phyloP scores from a whole-genome alignment of 1,140 invertebrate species.

The Caenorhabditis remanei region DNA sequence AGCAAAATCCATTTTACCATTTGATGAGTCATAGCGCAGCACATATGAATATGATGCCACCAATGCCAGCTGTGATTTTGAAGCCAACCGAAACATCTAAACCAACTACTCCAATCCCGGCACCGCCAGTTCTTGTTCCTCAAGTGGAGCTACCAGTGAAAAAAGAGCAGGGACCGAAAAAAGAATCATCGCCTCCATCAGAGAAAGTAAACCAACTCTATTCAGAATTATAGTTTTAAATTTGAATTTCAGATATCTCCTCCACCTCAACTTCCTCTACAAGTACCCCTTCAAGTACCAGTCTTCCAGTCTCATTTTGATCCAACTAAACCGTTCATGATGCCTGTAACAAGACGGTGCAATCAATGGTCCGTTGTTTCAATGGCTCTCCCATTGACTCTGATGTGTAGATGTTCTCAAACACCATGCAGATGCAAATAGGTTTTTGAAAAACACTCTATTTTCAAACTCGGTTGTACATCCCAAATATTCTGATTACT shows the following conservation, averaged over 20 bases:
- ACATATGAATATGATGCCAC: background rate
- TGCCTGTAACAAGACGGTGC: background rate
- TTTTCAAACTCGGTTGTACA: too few species aligned
- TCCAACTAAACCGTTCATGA: background rate
- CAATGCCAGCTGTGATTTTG: background rate
- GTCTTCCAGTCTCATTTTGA: background rate
- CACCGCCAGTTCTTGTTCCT: background rate
- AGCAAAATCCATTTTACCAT: slow-evolving; percentile 34
- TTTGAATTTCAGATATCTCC: background rate
- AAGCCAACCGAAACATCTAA: background rate
- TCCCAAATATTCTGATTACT: too few species aligned
- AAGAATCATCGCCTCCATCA: background rate
- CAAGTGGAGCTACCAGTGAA: slow-evolving; percentile 19
- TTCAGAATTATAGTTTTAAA: background rate
- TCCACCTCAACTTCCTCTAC: slow-evolving; percentile 3
- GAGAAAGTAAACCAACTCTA: background rate
- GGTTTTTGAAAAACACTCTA: background rate
- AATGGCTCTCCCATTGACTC: slow-evolving; percentile 18
- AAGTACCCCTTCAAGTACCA: slow-evolving; percentile 24
- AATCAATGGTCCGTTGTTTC: slow-evolving; percentile 45
- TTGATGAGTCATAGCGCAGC: background rate
- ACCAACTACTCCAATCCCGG: slow-evolving; percentile 8
- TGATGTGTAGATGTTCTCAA: background rate
- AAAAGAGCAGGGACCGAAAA: background rate
- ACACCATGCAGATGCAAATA: slow-evolving; percentile 21